Evolutionary conservation across 1,140 invertebrate genomes (phyloP), one percentile per base, ranked within the genome.

Genomic region (Lanistes nyassanus): DNA sequence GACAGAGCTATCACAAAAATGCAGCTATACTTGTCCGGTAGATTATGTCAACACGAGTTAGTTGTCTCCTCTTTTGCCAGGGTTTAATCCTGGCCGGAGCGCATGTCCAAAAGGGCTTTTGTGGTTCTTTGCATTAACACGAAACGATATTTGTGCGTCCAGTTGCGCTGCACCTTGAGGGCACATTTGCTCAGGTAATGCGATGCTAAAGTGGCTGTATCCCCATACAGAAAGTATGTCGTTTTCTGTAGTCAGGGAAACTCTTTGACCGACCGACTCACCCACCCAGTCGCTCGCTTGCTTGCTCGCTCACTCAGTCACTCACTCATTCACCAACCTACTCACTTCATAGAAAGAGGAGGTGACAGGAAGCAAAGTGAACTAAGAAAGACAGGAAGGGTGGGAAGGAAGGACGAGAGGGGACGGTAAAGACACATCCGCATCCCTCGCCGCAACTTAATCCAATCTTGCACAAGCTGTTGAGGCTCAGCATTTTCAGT

Each of bases 371-470:
- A 60, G 58, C n/a, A 29, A 60, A 29, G 31, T 23, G 31, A 29
- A 60, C 23, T 26, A 29, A 60, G n/a, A n/a, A 29, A 60, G 58
- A 29, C 9, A n/a, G n/a, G 58, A n/a, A n/a, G n/a, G 58, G 58
- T 26, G n/a, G 58, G n/a, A n/a, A n/a, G 58, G n/a, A n/a, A 29
- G 58, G n/a, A n/a, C 9, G 58, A 60, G 58, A 60, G 58, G n/a
- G 58, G n/a, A 29, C 9, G 58, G n/a, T 23, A n/a, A 29, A 60
- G 58, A 60, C 9, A 60, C 9, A 55, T n/a, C 11, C 58, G 31
- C 58, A n/a, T 29, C n/a, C 58, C 9, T 29, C n/a, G 23, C 9
- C 58, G 31, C 58, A n/a, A 23, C n/a, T 29, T 26, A 23, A 60
- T 29, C n/a, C 58, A 60, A 23, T 26, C 58, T 26, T 29, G 31